Base-by-base conservation (phyloP, 2,113 vertebrate genomes). In the Bubalus kerabau region DNA sequence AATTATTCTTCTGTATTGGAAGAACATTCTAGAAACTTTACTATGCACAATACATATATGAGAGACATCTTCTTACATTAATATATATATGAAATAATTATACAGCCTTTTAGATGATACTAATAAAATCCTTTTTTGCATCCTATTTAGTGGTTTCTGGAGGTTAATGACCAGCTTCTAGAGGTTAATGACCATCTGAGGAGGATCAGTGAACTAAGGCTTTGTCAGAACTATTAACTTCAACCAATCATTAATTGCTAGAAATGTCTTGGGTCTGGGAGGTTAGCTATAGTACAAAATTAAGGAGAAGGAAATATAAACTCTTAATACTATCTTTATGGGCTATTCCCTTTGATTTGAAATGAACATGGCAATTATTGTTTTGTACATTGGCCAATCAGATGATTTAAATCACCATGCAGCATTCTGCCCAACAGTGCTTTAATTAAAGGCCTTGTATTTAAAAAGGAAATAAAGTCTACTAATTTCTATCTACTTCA, bases 211-310 rank as follows among this genome's bases (percentile, higher is more conserved):
- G 98, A 96, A 82, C 94, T 91, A 95, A 97, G 46, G 67, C 91
- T 97, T 96, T 96, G 85, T 97, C 95, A 97, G 93, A 97, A 96
- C 93, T 97, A 96, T 98, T 98, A 98, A 98, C 97, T 97, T 96
- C 97, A 98, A 82, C 95, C 97, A 92, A 95, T 98, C 97, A 97
- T 98, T 98, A 98, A 97, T 96, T 95, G 93, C 96, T 98, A 11
- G 30, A 97, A 98, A 98, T 98, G 90, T 84, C 96, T 97, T 95
- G 82, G 62, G 95, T 92, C 78, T 96, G 91, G 90, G 96, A 97
- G 95, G 62, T 92, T 98, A 97, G 97, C 96, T 96, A 94, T 95
- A 97, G 96, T 96, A 97, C 94, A 97, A 97, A 92, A 98, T 87
- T 76, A 71, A 97, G 91, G 52, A 90, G 62, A 85, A 97, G 50